phyloP scores from a whole-genome alignment of 1,140 invertebrate genomes.

The Rhopalosiphum maidis region DNA sequence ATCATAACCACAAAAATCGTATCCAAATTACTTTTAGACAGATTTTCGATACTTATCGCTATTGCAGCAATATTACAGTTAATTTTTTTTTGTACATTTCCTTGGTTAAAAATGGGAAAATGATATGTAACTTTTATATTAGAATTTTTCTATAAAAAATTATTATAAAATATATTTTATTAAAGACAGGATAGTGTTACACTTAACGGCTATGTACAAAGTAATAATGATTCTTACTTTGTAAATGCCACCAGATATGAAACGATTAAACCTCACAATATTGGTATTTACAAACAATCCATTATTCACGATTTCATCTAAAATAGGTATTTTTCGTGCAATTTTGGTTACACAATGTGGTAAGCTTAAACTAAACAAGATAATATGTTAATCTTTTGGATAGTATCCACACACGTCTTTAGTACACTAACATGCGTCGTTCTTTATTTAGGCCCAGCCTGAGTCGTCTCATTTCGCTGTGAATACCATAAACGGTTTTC shows the following conservation, averaged over 20 bases:
- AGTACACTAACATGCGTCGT: conserved; percentile 18
- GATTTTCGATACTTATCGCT: not conserved
- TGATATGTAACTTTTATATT: not conserved
- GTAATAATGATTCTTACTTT: not conserved
- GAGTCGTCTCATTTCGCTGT: not conserved
- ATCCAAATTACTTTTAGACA: not conserved
- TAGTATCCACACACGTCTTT: not conserved
- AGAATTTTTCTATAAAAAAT: not conserved
- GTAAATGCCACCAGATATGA: not conserved
- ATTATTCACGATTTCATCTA: not conserved
- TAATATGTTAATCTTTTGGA: not conserved
- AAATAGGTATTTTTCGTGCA: no score
- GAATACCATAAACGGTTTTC: not conserved
- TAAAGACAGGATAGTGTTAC: not conserved
- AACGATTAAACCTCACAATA: not conserved
- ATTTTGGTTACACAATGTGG: not conserved
- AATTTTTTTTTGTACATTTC: not conserved
- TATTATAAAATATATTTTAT: not conserved
- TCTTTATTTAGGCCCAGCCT: conserved; percentile 5
- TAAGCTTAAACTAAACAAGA: conserved; percentile 7
- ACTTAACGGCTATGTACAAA: not conserved
- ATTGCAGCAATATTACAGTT: not conserved
- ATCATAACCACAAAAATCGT: not conserved
- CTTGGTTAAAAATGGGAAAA: not conserved
- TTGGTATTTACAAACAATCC: not conserved